Evolutionary conservation across 2,797 vertebrate genomes (phyloP), one percentile per base, ranked within the genome.

Genomic region (Pipistrellus pygmaeus): DNA sequence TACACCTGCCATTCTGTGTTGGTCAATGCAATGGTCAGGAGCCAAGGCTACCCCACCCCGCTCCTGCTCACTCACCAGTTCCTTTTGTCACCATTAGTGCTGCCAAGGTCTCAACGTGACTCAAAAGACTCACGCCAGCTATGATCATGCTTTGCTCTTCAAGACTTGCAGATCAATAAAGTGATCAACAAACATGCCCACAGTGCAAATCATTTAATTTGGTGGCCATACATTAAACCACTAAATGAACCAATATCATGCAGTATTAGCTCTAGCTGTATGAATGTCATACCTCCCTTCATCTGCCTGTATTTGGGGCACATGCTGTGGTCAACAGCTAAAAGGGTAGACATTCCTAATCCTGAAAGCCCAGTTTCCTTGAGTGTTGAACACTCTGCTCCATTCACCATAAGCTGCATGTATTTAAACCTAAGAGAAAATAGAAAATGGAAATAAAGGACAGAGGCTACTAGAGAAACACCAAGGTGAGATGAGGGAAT

Each of bases 111-210:
- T 90, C 68, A 55, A 32, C 1, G 48, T 32, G 13, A 27, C 27
- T 85, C 81, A 76, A 46, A 94, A 92, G 80, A 81, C 17, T 75
- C 10, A 73, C 10, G 18, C 8, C 71, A 75, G 32, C 53, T 68
- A 30, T 44, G 3, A 32, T 3, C 23, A 44, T 75, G 57, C 48
- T 80, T 60, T 64, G 35, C 17, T 80, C 44, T 38, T 68, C 25
- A 85, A 69, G 23, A 88, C 38, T 78, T 62, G 8, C 76, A 77
- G 38, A 46, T 62, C 81, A 94, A 87, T 66, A 53, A 93, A 88
- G 66, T 46, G n/a, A 30, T 53, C 57, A 60, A 41, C 12, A 82
- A 77, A 30, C n/a, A 86, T 44, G n/a, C 21, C 32, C 51, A 41
- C 8, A 71, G 41, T 32, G 30, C 20, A 92, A 93, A 81, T 80